These are phyloP conservation scores for Epinotia nisella DNA, from an alignment of 2,888 invertebrate genomes.

Conservation along the genomic window DNA sequence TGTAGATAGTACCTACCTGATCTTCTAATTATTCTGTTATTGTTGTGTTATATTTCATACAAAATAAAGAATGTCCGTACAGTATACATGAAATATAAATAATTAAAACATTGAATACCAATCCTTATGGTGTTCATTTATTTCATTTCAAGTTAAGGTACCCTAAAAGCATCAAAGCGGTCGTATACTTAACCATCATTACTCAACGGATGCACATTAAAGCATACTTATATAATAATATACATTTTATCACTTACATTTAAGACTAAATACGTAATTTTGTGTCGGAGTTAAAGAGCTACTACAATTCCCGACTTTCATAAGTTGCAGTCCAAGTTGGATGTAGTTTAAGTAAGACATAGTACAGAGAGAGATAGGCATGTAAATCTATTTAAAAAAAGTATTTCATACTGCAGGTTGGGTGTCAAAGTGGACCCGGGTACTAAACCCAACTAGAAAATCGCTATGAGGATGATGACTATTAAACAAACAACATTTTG, in stretches of 20 bases:
- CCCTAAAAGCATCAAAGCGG: slow-evolving; percentile 6
- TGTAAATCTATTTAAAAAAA: no score
- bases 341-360: background rate
- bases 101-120: background rate
- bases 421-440: no score
- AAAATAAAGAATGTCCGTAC: no score
- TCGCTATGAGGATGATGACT: no score
- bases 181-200: slow-evolving; percentile 17
- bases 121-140: no score
- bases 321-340: background rate
- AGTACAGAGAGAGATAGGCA: background rate
- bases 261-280: slow-evolving; percentile 10
- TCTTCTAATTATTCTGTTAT: no score
- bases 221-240: slow-evolving; percentile 20
- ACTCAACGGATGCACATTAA: slow-evolving; percentile 8
- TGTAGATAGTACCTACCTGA: no score
- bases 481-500: no score
- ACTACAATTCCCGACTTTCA: background rate
- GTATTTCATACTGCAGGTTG: no score
- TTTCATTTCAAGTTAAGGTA: background rate
- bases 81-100: background rate
- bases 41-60: no score
- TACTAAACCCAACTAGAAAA: no score
- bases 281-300: background rate
- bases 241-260: slow-evolving; percentile 20